phyloP scores from a whole-genome alignment of 2,113 vertebrate species.

The Zeus faber region DNA sequence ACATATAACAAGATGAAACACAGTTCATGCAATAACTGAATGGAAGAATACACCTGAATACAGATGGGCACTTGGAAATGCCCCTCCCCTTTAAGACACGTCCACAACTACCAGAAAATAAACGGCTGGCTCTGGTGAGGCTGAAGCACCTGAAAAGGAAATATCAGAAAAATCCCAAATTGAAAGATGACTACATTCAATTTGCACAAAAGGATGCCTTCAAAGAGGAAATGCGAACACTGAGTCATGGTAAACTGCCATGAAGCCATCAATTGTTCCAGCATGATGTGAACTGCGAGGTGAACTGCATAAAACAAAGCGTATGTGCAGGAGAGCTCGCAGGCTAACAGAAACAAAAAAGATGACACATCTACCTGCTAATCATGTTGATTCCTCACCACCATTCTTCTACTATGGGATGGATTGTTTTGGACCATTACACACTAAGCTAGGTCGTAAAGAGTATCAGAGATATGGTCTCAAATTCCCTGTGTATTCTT shows the following conservation, averaged over 20 bases:
- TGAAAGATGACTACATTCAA: not conserved
- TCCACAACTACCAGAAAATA: constrained; percentile 6
- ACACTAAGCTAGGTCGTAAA: constrained; percentile 5
- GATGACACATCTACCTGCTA: not conserved
- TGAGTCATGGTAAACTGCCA: not conserved
- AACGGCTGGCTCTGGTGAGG: not conserved
- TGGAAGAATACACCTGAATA: too few relatives aligned
- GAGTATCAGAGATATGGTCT: constrained; percentile 9
- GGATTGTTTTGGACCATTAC: constrained; percentile 16
- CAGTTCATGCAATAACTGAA: too few relatives aligned
- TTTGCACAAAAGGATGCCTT: not conserved
- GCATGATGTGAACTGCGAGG: too few relatives aligned
- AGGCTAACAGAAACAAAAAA: constrained; percentile 9
- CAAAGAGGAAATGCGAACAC: not conserved
- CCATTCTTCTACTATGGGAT: not conserved
- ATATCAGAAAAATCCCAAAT: not conserved
- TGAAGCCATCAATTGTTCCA: not conserved
- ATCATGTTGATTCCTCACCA: not conserved
- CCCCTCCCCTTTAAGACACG: constrained; percentile 4
- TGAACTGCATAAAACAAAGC: too few relatives aligned
- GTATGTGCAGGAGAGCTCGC: constrained; percentile 4
- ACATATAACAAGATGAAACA: too few relatives aligned
- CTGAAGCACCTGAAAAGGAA: constrained; percentile 1
- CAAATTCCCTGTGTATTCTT: constrained; percentile 6
- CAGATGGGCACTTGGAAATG: constrained; percentile 3